Base-by-base conservation (phyloP, 2,888 invertebrate species). In the Caenorhabditis sp. region DNA sequence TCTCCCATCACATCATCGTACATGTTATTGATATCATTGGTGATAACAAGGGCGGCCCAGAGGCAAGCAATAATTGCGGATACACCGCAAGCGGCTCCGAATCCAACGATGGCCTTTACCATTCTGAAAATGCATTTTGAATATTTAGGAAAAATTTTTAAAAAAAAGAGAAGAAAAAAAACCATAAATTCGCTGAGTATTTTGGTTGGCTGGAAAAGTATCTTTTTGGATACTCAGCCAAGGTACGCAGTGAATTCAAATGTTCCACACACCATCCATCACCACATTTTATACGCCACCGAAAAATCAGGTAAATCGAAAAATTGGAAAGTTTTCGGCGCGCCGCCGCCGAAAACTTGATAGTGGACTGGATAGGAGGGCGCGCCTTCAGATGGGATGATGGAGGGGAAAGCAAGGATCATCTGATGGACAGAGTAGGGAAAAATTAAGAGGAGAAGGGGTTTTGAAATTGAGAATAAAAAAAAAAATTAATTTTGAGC, bases 1-100 rank as follows among this genome's bases (percentile, higher is more conserved):
- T 86, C 86, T 79, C 80, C 84, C 88, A 88, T 88, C 65, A 88
- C 85, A 50, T 88, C 88, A 53, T 86, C 85, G 56, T 88, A 88
- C 88, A 88, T 88, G 51, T 80, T 71, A 47, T 86, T 85, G 85
- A 88, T 88, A 77, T 88, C 88, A 67, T 84, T 85, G 40, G 83
- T 84, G 81, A 88, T 88, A 81, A 88, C 84, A 28, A 82, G 83
- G 5, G 81, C 83, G 24, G 88, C 86, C 76, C 83, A 88, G 64
- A 88, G 80, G 61, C 86, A 85, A 3, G 86, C 86, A 32, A 85
- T 28, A 51, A 86, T 80, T 18, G 80, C 76, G 20, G 84, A 76
- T 20, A 85, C 56, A 40, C 86, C 86, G 58, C 85, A 86, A n/a
- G 82, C 83, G 60, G 85, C 84, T 50, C 88, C 88, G 76, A 88